phyloP scores from a whole-genome alignment of 2,888 invertebrate genomes.

The Phaonia tiefii region DNA sequence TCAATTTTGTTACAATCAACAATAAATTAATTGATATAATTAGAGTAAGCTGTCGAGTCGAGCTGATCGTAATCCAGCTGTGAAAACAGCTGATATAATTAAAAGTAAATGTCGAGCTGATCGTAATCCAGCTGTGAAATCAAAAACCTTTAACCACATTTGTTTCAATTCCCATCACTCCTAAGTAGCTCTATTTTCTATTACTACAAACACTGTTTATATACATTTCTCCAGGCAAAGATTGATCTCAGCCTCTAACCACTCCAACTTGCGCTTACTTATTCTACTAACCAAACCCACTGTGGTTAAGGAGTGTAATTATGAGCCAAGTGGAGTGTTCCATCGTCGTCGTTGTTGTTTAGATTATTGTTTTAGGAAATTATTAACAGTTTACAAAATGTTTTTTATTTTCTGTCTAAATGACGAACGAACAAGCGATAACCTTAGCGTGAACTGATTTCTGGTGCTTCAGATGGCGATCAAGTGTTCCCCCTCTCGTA shows the following conservation, averaged over 20 bases:
- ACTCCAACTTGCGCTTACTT: conserved; percentile 20
- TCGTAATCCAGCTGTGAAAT: no score
- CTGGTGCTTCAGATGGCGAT: background rate
- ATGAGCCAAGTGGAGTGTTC: conserved; percentile 5
- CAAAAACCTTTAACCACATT: no score
- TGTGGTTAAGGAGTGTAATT: conserved; percentile 31
- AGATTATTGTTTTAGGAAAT: conserved; percentile 43
- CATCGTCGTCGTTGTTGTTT: background rate
- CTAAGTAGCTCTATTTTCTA: no score
- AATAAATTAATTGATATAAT: no score
- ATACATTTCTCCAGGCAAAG: no score
- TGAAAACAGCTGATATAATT: no score
- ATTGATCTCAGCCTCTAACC: background rate
- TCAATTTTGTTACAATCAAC: no score
- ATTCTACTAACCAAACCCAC: background rate
- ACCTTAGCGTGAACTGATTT: conserved; percentile 65
- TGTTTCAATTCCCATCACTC: no score
- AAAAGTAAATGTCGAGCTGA: no score
- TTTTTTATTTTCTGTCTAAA: conserved; percentile 49
- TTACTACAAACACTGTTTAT: no score
- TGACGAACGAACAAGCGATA: conserved; percentile 66
- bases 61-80: no score
- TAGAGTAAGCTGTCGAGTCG: no score
- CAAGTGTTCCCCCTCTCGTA: background rate
- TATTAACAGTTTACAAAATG: conserved; percentile 61